A percentile compares a stretch with the other conserved stretches of the same genome.
phyloP scores from a whole-genome alignment of 2,888 invertebrate genomes.

The Deroplatys truncata region DNA sequence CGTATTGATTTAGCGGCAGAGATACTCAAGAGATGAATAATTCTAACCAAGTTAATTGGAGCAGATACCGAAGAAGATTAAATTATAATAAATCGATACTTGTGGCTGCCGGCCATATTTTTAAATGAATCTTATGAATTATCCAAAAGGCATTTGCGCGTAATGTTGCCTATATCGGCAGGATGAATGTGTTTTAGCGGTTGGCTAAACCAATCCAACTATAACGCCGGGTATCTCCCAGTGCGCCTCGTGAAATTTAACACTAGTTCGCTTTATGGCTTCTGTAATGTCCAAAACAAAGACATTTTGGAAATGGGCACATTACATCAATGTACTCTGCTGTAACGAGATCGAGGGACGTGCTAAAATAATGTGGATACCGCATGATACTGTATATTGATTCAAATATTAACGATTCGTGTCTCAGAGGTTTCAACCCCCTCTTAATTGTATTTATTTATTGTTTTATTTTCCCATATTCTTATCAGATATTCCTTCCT shows the following conservation, averaged over 20 bases:
- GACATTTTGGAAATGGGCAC: too few relatives aligned
- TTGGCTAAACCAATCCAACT: not conserved
- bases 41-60: not conserved
- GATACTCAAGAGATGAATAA: not conserved
- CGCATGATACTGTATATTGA: too few relatives aligned
- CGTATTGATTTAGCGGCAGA: not conserved
- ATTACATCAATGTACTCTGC: too few relatives aligned
- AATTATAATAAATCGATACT: not conserved
- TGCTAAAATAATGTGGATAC: too few relatives aligned
- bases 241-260: not conserved
- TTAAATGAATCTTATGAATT: not conserved
- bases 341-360: too few relatives aligned
- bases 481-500: too few relatives aligned
- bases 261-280: not conserved
- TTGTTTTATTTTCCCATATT: too few relatives aligned
- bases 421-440: too few relatives aligned
- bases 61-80: not conserved
- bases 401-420: too few relatives aligned
- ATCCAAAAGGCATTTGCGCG: not conserved
- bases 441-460: too few relatives aligned
- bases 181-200: not conserved
- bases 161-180: not conserved
- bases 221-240: not conserved
- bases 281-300: too few relatives aligned
- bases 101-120: not conserved